phyloP scores from a whole-genome alignment of 2,113 vertebrate genomes.

The Siniperca knerii region DNA sequence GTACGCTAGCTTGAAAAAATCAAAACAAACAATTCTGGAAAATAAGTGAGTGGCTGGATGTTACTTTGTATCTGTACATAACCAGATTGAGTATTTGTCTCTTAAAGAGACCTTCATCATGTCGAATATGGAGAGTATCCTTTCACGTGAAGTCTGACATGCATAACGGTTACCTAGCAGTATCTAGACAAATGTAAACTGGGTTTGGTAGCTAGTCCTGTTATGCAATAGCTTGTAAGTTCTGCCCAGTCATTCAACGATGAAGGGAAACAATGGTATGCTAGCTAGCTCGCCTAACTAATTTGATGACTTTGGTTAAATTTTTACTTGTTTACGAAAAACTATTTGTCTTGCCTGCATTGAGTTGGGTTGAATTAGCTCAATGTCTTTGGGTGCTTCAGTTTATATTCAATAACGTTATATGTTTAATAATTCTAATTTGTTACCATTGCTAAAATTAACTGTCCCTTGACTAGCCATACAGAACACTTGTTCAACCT shows the following conservation, averaged over 20 bases:
- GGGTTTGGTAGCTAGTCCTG: constrained; percentile 27
- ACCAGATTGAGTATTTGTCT: neutral
- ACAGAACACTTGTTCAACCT: constrained; percentile 90
- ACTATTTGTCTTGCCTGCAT: neutral
- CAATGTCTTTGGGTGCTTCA: neutral
- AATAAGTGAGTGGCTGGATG: neutral
- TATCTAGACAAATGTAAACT: neutral
- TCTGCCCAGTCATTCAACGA: constrained; percentile 5
- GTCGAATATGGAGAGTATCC: constrained; percentile 85
- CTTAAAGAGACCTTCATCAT: constrained; percentile 45
- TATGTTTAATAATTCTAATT: neutral
- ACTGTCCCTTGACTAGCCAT: constrained; percentile 51
- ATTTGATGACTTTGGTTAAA: neutral
- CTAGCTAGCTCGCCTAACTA: neutral
- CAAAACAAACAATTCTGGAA: constrained; percentile 60
- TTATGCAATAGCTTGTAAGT: neutral
- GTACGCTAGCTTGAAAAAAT: constrained; percentile 12
- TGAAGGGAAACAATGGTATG: neutral
- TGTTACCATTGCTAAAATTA: neutral
- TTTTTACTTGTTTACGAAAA: neutral
- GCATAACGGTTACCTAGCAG: constrained; percentile 3
- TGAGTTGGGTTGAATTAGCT: neutral
- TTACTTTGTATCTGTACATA: neutral
- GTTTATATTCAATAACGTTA: neutral
- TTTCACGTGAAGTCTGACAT: constrained; percentile 45